Base-by-base conservation (phyloP, 2,797 vertebrate genomes). In the Syncerus caffer region DNA sequence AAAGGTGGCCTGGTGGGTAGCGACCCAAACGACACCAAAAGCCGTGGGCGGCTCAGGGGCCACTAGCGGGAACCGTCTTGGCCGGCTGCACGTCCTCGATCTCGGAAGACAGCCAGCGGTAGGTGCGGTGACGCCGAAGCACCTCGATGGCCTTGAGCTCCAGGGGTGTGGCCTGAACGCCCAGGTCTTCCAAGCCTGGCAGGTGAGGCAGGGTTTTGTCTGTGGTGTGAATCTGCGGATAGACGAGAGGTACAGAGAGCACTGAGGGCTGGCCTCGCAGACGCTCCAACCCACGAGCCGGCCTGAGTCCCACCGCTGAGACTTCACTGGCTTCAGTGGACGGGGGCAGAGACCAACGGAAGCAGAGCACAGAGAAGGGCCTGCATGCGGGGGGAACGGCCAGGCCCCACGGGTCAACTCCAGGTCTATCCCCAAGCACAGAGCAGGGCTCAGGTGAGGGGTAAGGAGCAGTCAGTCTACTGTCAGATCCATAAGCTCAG, bases 101-200 rank as follows among this genome's bases (percentile, higher is more conserved):
- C 45, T 99, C 99, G 2, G 99, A 95, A 0, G 99, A 99, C 93
- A 99, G 96, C 99, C 99, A 99, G 95, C 99, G 99, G 98, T 97
- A 99, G 8, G 98, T 98, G 42, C 99, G 99, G 95, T 99, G 99
- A 31, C 99, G 99, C 51, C 99, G 99, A 96, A 99, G 98, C 90
- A 99, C 99, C 98, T 99, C 99, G 0, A 99, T 99, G 23, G 99
- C 99, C 98, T 98, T 99, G 97, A 99, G 99, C 78, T 99, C 99
- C 67, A 99, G 98, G 0, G 99, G 90, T 9, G 99, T 95, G 23
- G 99, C 98, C 7, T 99, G 97, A 97, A 99, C 99, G 2, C 99
- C 99, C 23, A 99, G 99, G 97, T 99, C 99, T 97, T 99, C 99
- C 93, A 99, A 98, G 91, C 99, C 99, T 4, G 99, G 99, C 83